Conservation (phyloP, 2,888 invertebrate species). For the Thymelicus sylvestris region DNA sequence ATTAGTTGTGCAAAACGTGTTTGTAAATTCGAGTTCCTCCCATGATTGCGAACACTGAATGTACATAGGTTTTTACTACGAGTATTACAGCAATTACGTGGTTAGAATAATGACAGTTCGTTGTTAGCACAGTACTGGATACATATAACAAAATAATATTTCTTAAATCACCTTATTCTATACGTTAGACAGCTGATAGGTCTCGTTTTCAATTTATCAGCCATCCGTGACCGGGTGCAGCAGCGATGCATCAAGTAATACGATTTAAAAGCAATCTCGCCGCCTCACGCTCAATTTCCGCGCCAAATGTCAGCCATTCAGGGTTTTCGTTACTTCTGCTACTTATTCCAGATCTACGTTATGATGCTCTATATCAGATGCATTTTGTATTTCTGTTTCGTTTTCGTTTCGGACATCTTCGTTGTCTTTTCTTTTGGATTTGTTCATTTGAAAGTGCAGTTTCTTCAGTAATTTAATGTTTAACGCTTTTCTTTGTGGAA, state of each 20-base stretch:
- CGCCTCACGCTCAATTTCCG: slow-evolving; percentile 73
- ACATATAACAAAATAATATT: not conserved
- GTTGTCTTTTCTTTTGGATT: too few relatives aligned
- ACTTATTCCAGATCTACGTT: not conserved
- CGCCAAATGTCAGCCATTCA: slow-evolving; percentile 59
- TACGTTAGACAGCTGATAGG: slow-evolving; percentile 20
- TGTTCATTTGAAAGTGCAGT: too few relatives aligned
- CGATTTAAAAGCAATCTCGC: slow-evolving; percentile 79
- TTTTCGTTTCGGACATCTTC: not conserved
- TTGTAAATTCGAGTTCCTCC: too few relatives aligned
- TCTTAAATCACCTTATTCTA: slow-evolving; percentile 4
- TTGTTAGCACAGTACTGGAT: not conserved
- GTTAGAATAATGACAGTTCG: not conserved
- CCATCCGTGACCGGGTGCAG: slow-evolving; percentile 39
- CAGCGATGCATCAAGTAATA: slow-evolving; percentile 56
- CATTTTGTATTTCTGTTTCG: not conserved
- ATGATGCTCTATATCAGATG: not conserved
- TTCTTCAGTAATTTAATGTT: too few relatives aligned
- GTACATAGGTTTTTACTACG: too few relatives aligned
- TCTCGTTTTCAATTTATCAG: slow-evolving; percentile 38
- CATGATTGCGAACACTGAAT: too few relatives aligned
- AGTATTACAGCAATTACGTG: too few relatives aligned
- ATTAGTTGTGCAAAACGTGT: too few relatives aligned
- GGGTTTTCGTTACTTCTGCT: slow-evolving; percentile 36
- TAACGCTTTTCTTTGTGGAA: too few relatives aligned